Conservation (phyloP, 2,888 invertebrate genomes). For the Conus canariensis region DNA sequence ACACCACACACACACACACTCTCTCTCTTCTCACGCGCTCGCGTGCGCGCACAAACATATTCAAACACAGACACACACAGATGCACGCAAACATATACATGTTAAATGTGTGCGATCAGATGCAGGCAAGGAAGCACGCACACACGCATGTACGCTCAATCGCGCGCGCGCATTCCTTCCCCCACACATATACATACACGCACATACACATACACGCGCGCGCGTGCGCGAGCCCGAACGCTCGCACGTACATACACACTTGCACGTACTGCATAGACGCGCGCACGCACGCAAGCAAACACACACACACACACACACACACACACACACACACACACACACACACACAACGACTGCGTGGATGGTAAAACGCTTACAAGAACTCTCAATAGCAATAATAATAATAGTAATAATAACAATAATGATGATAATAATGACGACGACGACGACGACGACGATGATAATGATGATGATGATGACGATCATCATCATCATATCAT, state of each 20-base stretch:
- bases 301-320: conserved; percentile 25
- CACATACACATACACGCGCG: conserved; percentile 17
- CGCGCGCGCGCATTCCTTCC: neutral
- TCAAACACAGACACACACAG: conserved; percentile 19
- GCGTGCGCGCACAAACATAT: neutral
- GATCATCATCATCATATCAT: too few species aligned
- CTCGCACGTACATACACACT: neutral
- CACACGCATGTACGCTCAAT: conserved; percentile 22
- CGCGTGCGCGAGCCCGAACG: neutral
- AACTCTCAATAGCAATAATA: too few species aligned
- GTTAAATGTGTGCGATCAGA: too few species aligned
- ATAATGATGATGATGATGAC: too few species aligned
- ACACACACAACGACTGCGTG: too few species aligned
- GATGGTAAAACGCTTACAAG: too few species aligned
- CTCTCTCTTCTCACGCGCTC: too few species aligned
- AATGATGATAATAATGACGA: too few species aligned
- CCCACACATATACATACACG: conserved; percentile 6
- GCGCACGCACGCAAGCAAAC: conserved; percentile 3
- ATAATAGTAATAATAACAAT: too few species aligned
- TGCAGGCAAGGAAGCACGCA: neutral
- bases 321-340: conserved; percentile 18
- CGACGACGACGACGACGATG: too few species aligned
- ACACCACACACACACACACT: conserved; percentile 34
- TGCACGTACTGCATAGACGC: neutral
- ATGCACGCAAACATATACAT: conserved; percentile 2